Evolutionary conservation across 1,140 invertebrate species (phyloP).

Genomic region (Lordiphosa mommai): DNA sequence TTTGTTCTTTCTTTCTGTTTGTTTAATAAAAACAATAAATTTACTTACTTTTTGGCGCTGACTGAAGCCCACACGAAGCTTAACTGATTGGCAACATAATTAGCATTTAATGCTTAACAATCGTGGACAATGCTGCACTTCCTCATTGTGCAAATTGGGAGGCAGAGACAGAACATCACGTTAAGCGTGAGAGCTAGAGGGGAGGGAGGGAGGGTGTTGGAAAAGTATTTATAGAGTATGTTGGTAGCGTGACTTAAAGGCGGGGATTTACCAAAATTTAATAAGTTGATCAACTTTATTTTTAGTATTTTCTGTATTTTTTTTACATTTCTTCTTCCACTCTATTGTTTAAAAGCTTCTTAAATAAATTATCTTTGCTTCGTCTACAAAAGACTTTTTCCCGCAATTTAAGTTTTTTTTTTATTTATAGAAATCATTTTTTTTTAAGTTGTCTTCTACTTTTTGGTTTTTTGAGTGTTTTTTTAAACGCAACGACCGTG

Average conservation of each 20-base stretch:
- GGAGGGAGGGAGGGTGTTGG: not conserved
- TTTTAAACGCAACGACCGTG: too few relatives aligned
- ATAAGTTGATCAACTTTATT: too few relatives aligned
- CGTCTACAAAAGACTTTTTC: too few relatives aligned
- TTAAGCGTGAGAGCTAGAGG: constrained; percentile 17
- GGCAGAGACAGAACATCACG: constrained; percentile 27
- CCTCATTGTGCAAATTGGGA: constrained; percentile 37
- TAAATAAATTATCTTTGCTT: too few relatives aligned
- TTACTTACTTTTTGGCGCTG: constrained; percentile 13
- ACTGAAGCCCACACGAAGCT: constrained; percentile 2
- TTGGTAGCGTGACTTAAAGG: not conserved
- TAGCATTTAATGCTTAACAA: constrained; percentile 10
- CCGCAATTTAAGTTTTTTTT: too few relatives aligned
- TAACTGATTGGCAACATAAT: constrained; percentile 46
- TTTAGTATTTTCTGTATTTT: too few relatives aligned
- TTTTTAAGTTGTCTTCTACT: too few relatives aligned
- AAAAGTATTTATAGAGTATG: not conserved
- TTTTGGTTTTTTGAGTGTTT: too few relatives aligned
- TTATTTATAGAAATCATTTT: too few relatives aligned
- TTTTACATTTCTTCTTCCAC: too few relatives aligned
- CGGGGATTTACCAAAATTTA: too few relatives aligned
- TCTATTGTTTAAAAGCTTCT: too few relatives aligned
- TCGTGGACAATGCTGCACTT: constrained; percentile 23
- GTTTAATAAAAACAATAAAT: constrained; percentile 22
- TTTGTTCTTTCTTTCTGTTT: not conserved